Evolutionary conservation across 1,140 invertebrate genomes (phyloP).

Genomic region (Homalodisca vitripennis): DNA sequence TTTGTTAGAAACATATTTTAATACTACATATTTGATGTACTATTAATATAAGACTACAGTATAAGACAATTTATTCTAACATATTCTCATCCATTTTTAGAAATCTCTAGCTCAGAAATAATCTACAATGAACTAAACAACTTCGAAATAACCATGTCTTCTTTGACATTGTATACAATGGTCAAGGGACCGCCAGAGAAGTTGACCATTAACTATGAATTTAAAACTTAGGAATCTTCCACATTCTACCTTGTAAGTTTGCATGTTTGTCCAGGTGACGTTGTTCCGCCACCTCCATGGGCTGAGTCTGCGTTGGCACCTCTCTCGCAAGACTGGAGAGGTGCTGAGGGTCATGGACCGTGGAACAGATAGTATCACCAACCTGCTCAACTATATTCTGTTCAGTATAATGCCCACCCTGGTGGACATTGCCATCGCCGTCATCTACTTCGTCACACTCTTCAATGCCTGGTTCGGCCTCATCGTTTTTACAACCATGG

Average conservation of each 20-base stretch:
- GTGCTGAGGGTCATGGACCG: constrained; percentile 92
- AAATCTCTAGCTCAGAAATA: too few relatives aligned
- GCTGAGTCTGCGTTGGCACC: constrained; percentile 85
- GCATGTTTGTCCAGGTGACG: constrained; percentile 57
- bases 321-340: constrained; percentile 92
- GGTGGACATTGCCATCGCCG: constrained; percentile 89
- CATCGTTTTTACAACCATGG: constrained; percentile 92
- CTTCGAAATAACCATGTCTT: too few relatives aligned
- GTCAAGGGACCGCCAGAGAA: too few relatives aligned
- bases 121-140: too few relatives aligned
- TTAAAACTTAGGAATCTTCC: too few relatives aligned
- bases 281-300: constrained; percentile 85
- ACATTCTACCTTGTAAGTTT: not conserved
- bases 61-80: too few relatives aligned
- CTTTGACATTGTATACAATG: too few relatives aligned
- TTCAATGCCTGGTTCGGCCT: constrained; percentile 95
- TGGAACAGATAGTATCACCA: constrained; percentile 93
- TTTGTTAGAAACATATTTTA: too few relatives aligned
- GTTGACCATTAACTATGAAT: too few relatives aligned
- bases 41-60: too few relatives aligned
- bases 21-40: too few relatives aligned
- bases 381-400: constrained; percentile 83
- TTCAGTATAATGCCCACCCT: constrained; percentile 91
- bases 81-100: too few relatives aligned
- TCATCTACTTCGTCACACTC: constrained; percentile 80